Evolutionary conservation across 1,140 invertebrate species (phyloP), one percentile per base, ranked within the genome.

Genomic region (Leptoteleia sp.): DNA sequence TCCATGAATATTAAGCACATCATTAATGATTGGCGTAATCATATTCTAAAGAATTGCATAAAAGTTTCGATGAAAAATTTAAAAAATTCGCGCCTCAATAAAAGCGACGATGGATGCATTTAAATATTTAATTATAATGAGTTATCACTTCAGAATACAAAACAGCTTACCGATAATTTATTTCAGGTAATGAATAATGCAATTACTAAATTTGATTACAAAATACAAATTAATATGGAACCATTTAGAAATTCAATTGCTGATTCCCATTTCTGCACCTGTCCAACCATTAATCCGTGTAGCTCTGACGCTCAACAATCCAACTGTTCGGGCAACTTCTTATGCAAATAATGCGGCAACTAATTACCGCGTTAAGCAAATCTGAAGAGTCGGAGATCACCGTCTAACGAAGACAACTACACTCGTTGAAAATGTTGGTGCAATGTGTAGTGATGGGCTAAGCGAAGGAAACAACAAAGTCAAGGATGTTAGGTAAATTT

Each of bases 401-500:
- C 50, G 31, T 67, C 37, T 62, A 72, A 62, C 45, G 27, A 72
- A 45, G 57, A 72, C 35, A 38, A 54, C 35, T 45, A 29, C 29
- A 62, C 55, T 62, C 54, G 45, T 72, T 13, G 50, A 42, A 31
- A 12, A 62, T 35, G 42, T 27, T 33, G 27, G n/a, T 37, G 52
- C 17, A 33, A 29, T 17, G 29, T 22, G 33, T 42, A 22, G 43
- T 13, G 61, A 65, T 35, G 47, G 50, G 27, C 33, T 68, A 22
- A 45, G 48, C 29, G 19, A 11, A 43, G 37, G 55, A 48, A 48
- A 38, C 19, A 16, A 15, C 13, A 25, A 19, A 61, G 62, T 61
- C 37, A 37, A 54, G 62, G 45, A 64, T 70, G 73, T 76, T 76
- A 48, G 64, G 64, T 70, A 76, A 76, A 85, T 83, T 73, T 68